Evolutionary conservation across 2,113 vertebrate genomes (phyloP).

Genomic region (Phrynosoma platyrhinos): DNA sequence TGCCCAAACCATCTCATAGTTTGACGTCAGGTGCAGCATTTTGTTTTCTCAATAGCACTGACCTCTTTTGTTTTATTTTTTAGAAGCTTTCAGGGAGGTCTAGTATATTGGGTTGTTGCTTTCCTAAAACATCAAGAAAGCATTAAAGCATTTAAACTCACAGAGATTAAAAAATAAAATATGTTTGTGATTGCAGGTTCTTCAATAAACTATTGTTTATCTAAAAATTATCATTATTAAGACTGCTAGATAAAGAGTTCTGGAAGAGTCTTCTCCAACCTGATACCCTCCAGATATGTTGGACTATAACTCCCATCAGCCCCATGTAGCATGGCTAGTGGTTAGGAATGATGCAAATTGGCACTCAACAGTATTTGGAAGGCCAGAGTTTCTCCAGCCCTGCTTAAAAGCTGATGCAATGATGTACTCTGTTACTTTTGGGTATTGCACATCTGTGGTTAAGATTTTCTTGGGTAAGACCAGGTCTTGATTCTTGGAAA

Average conservation of each 20-base stretch:
- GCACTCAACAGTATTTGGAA: background rate
- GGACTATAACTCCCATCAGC: background rate
- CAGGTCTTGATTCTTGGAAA: background rate
- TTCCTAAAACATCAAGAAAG: background rate
- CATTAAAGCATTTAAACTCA: background rate
- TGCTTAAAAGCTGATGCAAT: background rate
- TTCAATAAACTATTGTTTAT: background rate
- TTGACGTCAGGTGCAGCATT: background rate
- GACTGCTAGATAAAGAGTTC: background rate
- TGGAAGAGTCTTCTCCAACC: background rate
- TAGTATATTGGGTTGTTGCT: background rate
- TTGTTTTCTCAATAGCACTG: background rate
- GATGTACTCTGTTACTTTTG: background rate
- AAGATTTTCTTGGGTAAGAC: background rate
- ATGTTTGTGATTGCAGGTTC: background rate
- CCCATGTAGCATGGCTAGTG: too few species aligned
- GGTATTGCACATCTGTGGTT: background rate
- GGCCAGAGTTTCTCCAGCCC: background rate
- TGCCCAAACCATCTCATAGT: background rate
- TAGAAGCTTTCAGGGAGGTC: background rate
- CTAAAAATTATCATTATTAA: too few species aligned
- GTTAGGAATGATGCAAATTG: background rate
- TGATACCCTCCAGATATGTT: background rate
- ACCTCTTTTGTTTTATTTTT: background rate
- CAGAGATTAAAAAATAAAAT: background rate